phyloP scores from a whole-genome alignment of 1,140 invertebrate genomes.

The Drosophila kikkawai region DNA sequence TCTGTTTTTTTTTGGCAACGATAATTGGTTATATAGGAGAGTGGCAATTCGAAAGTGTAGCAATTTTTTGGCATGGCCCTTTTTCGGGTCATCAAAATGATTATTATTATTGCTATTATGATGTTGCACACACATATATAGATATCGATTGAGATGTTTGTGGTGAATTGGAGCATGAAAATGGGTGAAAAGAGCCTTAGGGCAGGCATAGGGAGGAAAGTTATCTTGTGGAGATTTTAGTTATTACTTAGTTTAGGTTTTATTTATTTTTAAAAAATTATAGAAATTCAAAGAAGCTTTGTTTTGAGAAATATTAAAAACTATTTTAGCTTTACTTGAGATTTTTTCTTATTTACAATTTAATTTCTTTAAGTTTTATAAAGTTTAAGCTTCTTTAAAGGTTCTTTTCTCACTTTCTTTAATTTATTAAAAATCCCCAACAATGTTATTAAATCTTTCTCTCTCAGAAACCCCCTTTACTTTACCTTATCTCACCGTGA shows the following conservation, averaged over 20 bases:
- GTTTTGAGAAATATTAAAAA: not conserved
- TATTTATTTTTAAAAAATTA: too few relatives aligned
- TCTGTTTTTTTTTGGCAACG: conserved; percentile 36
- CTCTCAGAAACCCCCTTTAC: not conserved
- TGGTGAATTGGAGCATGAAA: conserved; percentile 30
- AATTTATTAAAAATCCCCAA: not conserved
- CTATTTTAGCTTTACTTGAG: not conserved
- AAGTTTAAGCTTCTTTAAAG: too few relatives aligned
- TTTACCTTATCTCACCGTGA: conserved; percentile 17
- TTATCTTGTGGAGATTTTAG: too few relatives aligned
- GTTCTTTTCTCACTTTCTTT: not conserved
- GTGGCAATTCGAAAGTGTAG: conserved; percentile 48
- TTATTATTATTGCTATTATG: conserved; percentile 37
- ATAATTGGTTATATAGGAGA: conserved; percentile 53
- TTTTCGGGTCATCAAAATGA: conserved; percentile 43
- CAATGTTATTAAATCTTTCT: conserved; percentile 1
- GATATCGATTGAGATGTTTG: conserved; percentile 24
- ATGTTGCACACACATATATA: not conserved
- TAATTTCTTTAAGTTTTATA: too few relatives aligned
- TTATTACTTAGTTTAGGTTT: not conserved
- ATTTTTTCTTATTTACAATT: too few relatives aligned
- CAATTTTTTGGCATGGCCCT: conserved; percentile 33
- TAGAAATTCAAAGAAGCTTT: not conserved
- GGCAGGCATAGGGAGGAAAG: not conserved
- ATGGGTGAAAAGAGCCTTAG: not conserved